These are phyloP conservation scores for Cariama cristata DNA, from an alignment of 2,113 vertebrate genomes.

Conservation along the genomic window DNA sequence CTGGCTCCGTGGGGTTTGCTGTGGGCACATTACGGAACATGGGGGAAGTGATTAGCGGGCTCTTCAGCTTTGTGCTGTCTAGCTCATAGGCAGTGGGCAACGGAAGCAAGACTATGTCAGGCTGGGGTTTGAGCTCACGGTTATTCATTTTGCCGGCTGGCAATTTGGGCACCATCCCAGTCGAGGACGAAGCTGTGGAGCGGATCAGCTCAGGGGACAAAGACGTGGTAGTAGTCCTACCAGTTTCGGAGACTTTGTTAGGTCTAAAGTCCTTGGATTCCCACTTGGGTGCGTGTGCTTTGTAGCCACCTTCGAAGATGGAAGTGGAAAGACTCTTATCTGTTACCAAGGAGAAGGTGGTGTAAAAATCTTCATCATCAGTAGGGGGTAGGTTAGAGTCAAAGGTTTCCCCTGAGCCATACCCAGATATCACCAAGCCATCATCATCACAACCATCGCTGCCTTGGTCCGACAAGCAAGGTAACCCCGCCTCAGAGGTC, in stretches of 20 bases:
- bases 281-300: conserved; percentile 97
- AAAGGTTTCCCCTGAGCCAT: conserved; percentile 99
- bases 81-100: conserved; percentile 99
- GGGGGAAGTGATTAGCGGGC: conserved; percentile 99
- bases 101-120: conserved; percentile 97
- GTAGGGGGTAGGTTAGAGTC: conserved; percentile 99
- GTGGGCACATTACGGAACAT: conserved; percentile 99
- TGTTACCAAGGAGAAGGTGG: conserved; percentile 99
- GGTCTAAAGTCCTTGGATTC: conserved; percentile 99
- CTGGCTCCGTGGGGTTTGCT: conserved; percentile 99
- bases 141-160: conserved; percentile 97
- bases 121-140: conserved; percentile 97
- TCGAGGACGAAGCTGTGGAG: conserved; percentile 94
- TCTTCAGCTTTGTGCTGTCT: conserved; percentile 99
- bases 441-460: conserved; percentile 99
- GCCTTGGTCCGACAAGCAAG: conserved; percentile 99
- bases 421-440: conserved; percentile 99
- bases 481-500: conserved; percentile 99
- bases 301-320: conserved; percentile 99
- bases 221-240: conserved; percentile 94
- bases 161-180: conserved; percentile 93
- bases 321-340: conserved; percentile 99
- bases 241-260: conserved; percentile 96
- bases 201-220: conserved; percentile 97
- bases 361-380: conserved; percentile 99